Evolutionary conservation across 2,888 invertebrate genomes (phyloP).

Genomic region (Torymus texanus): DNA sequence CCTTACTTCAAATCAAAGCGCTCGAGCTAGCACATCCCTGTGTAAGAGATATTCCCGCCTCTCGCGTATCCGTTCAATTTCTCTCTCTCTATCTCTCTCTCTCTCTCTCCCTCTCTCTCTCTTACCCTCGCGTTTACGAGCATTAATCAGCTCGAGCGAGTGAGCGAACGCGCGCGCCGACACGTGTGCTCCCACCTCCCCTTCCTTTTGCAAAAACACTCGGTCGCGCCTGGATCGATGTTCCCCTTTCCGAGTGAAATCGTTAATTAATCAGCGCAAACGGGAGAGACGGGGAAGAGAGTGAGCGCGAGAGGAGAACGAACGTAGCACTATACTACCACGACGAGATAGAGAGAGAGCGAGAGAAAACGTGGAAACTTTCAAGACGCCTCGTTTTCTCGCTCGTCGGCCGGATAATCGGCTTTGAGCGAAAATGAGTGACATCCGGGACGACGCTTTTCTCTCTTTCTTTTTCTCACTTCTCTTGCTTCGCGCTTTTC

Average conservation of each 20-base stretch:
- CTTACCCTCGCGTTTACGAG: not conserved
- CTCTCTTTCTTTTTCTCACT: not conserved
- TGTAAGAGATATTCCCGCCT: no score
- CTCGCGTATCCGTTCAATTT: no score
- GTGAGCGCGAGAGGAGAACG: not conserved
- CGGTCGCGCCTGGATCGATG: not conserved
- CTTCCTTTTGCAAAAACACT: constrained; percentile 13
- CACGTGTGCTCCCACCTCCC: not conserved
- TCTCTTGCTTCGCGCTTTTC: not conserved
- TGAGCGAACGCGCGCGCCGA: not conserved
- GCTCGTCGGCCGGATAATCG: constrained; percentile 33
- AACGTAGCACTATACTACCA: not conserved
- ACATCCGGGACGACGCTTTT: constrained; percentile 12
- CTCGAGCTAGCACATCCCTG: no score
- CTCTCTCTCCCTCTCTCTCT: no score
- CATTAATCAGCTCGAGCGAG: not conserved
- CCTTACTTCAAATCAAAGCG: no score
- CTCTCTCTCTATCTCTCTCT: no score
- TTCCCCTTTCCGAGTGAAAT: constrained; percentile 26
- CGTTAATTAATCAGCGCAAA: constrained; percentile 35
- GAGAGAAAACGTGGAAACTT: not conserved
- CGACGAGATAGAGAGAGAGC: not conserved
- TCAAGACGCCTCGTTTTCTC: no score
- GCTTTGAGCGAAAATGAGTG: constrained; percentile 41
- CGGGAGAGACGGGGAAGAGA: constrained; percentile 1